Percentiles rank a stretch among this genome's conserved stretches.
phyloP scores from a whole-genome alignment of 2,888 invertebrate genomes.

The Thymelicus acteon region DNA sequence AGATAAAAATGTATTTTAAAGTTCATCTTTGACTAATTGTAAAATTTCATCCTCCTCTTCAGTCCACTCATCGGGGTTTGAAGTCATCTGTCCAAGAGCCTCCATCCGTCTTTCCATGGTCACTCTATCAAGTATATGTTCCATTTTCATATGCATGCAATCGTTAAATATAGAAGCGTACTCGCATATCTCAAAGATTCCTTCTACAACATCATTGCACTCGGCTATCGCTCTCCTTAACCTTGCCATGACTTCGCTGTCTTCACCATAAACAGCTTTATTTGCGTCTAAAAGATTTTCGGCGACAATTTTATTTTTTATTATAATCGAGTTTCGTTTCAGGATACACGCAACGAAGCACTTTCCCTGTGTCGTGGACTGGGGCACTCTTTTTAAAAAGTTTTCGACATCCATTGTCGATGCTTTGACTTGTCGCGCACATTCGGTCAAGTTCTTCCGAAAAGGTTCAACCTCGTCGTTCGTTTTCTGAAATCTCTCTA shows the following conservation, averaged over 20 bases:
- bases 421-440: conserved; percentile 73
- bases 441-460: conserved; percentile 70
- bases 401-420: conserved; percentile 68
- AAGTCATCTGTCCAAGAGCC: conserved; percentile 69
- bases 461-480: conserved; percentile 71
- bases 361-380: conserved; percentile 67
- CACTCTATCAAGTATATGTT: conserved; percentile 73
- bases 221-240: conserved; percentile 63
- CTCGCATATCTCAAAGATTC: conserved; percentile 75
- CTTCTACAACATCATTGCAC: conserved; percentile 59
- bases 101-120: conserved; percentile 76
- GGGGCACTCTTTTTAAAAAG: conserved; percentile 72
- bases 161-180: conserved; percentile 77
- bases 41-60: conserved; percentile 72
- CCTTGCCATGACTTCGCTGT: conserved; percentile 67
- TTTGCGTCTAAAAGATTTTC: conserved; percentile 66
- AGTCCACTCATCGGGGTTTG: conserved; percentile 66
- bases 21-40: conserved; percentile 71
- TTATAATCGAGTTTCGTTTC: conserved; percentile 69
- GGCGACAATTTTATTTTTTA: conserved; percentile 64
- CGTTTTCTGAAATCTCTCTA: conserved; percentile 61
- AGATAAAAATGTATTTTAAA: conserved; percentile 46
- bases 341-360: conserved; percentile 78
- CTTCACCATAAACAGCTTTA: conserved; percentile 67
- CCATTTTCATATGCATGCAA: conserved; percentile 81